Conservation (phyloP, 2,888 invertebrate species). For the Euphydryas editha region DNA sequence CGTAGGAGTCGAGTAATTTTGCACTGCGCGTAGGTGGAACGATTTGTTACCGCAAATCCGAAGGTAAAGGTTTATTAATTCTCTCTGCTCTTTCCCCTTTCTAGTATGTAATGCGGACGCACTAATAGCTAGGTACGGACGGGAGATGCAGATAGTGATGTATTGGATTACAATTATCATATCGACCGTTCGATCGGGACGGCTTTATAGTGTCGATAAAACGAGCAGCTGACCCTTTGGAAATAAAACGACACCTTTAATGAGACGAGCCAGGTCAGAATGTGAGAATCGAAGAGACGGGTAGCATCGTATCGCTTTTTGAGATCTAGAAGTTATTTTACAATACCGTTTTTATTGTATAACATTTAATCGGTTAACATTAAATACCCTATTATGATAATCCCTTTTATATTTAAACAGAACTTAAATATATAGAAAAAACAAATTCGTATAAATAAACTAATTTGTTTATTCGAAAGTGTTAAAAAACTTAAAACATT, state of each 20-base stretch:
- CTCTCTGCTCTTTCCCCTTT: constrained; percentile 43
- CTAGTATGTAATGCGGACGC: constrained; percentile 34
- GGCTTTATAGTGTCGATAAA: constrained; percentile 71
- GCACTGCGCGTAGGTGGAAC: constrained; percentile 51
- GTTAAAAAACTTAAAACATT: not conserved
- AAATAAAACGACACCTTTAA: constrained; percentile 75
- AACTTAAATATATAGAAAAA: constrained; percentile 3
- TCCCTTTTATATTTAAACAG: constrained; percentile 13
- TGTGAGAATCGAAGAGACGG: constrained; percentile 62
- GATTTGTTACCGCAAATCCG: constrained; percentile 49
- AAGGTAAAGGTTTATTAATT: constrained; percentile 49
- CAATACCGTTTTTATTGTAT: constrained; percentile 43
- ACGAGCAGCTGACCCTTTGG: constrained; percentile 66
- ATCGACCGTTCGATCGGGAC: constrained; percentile 67
- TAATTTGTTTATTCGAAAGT: not conserved
- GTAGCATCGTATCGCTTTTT: constrained; percentile 57
- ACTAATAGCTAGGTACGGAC: constrained; percentile 54
- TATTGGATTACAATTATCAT: constrained; percentile 78
- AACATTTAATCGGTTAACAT: constrained; percentile 21
- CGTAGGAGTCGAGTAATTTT: constrained; percentile 44
- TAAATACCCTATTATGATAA: constrained; percentile 35
- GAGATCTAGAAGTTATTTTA: constrained; percentile 62
- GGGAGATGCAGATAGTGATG: constrained; percentile 63
- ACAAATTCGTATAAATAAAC: not conserved
- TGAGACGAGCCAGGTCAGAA: constrained; percentile 64